These are phyloP conservation scores for Monopterus albus DNA, from an alignment of 2,113 vertebrate genomes.

Conservation along the genomic window DNA sequence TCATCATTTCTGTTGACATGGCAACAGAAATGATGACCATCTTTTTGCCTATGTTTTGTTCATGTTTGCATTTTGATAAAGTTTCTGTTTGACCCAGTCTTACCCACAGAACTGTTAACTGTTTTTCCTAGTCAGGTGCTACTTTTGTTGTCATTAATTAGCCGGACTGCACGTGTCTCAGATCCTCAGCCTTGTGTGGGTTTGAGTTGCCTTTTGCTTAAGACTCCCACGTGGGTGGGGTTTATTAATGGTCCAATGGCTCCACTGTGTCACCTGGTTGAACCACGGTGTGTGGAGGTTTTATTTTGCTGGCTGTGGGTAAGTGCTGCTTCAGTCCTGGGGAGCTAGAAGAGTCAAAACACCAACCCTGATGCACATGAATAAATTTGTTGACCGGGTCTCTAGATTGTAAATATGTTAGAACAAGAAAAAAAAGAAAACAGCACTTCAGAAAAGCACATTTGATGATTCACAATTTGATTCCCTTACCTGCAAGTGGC, in stretches of 20 bases:
- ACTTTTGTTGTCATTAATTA: background rate
- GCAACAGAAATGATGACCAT: too few relatives aligned
- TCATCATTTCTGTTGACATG: slow-evolving; percentile 13
- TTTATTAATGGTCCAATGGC: slow-evolving; percentile 2
- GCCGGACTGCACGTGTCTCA: slow-evolving; percentile 20
- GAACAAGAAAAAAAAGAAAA: slow-evolving; percentile 7
- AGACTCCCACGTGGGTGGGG: slow-evolving; percentile 11
- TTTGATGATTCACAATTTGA: too few relatives aligned
- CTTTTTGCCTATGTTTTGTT: slow-evolving; percentile 24
- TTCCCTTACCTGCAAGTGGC: background rate
- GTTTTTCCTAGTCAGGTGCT: slow-evolving; percentile 38
- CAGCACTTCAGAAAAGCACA: too few relatives aligned
- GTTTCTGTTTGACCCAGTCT: slow-evolving; percentile 31
- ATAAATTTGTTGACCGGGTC: background rate
- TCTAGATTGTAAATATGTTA: slow-evolving; percentile 36
- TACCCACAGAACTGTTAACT: slow-evolving; percentile 11
- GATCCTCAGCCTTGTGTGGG: background rate
- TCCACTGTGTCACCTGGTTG: slow-evolving; percentile 29
- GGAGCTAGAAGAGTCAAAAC: slow-evolving; percentile 11
- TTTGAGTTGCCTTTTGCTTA: slow-evolving; percentile 14
- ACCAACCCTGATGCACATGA: background rate
- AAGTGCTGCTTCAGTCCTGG: background rate
- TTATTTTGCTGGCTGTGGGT: background rate
- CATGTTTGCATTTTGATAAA: slow-evolving; percentile 36
- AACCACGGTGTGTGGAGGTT: slow-evolving; percentile 22